Evolutionary conservation across 2,888 invertebrate species (phyloP), one percentile per base, ranked within the genome.

Genomic region (Ornithoptera priamus): DNA sequence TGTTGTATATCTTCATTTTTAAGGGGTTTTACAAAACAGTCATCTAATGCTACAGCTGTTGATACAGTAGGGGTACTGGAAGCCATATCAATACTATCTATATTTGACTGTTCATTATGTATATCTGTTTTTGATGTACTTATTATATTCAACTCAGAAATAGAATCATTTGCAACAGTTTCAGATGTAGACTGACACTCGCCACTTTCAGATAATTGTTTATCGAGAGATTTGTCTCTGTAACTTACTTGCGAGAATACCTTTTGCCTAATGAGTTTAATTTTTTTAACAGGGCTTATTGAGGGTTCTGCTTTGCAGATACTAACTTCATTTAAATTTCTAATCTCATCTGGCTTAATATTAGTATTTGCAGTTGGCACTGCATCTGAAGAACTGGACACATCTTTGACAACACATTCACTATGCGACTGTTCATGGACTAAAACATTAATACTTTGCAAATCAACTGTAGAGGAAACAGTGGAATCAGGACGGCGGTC

Each of bases 231-330:
- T 80, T 72, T 76, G 63, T 80, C 81, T 78, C 74, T 83, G 77
- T 76, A 80, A 76, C 78, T 80, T 75, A 76, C 74, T 75, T 81
- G 80, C 72, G 85, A 77, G 75, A 76, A 77, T 77, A 77, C 70
- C 87, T 88, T 91, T 83, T 89, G 89, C 82, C 92, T 89, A 81
- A 89, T 84, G 76, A 92, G 87, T 81, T 89, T 92, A 79, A 92
- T 90, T 87, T 88, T 92, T 81, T 88, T 92, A 79, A 84, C 80
- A 78, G 90, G 83, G 86, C 85, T 86, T 74, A 85, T 79, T 69
- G 91, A 90, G 68, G 90, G 88, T 84, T 92, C 92, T 85, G 92
- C 90, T 89, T 90, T 88, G 87, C 91, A 90, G 85, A 91, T 83
- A 87, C 86, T 91, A 80, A 89, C 82, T 85, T 90, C 91, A 85